A percentile compares a stretch with the other conserved stretches of the same genome.
Conservation (phyloP, 1,140 invertebrate species). For the Campoletis sonorensis region DNA sequence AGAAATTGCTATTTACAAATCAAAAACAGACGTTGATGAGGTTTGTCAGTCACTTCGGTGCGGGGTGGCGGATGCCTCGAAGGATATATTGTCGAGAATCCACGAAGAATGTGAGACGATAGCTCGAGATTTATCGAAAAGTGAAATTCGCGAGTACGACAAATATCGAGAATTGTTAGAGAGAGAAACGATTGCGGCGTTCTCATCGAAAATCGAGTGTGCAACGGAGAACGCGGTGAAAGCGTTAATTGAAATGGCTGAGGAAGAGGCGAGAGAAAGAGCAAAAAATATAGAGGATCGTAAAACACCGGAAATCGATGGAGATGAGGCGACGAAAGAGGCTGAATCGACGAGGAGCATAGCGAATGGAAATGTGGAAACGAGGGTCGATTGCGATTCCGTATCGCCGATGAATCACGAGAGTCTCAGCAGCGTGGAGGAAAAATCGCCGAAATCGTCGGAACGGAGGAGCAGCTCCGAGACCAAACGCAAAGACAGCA, state of each 20-base stretch:
- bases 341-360: conserved; percentile 4
- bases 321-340: background rate
- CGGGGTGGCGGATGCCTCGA: conserved; percentile 70
- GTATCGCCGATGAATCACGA: conserved; percentile 48
- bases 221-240: conserved; percentile 74
- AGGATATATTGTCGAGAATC: conserved; percentile 69
- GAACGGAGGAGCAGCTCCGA: conserved; percentile 17
- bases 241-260: conserved; percentile 74
- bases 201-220: conserved; percentile 69
- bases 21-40: conserved; percentile 74
- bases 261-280: conserved; percentile 72
- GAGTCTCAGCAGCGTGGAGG: conserved; percentile 53
- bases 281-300: conserved; percentile 47
- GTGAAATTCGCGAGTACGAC: conserved; percentile 53
- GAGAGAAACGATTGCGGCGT: conserved; percentile 67
- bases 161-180: conserved; percentile 66
- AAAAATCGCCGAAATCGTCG: conserved; percentile 55
- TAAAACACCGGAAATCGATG: background rate
- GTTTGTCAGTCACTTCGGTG: conserved; percentile 70
- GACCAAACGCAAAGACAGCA: conserved; percentile 5
- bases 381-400: conserved; percentile 32
- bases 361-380: background rate
- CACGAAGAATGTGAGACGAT: conserved; percentile 69
- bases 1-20: conserved; percentile 74
- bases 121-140: conserved; percentile 61